Evolutionary conservation across 2,888 invertebrate species (phyloP), one percentile per base, ranked within the genome.

Genomic region (Torymus texanus): DNA sequence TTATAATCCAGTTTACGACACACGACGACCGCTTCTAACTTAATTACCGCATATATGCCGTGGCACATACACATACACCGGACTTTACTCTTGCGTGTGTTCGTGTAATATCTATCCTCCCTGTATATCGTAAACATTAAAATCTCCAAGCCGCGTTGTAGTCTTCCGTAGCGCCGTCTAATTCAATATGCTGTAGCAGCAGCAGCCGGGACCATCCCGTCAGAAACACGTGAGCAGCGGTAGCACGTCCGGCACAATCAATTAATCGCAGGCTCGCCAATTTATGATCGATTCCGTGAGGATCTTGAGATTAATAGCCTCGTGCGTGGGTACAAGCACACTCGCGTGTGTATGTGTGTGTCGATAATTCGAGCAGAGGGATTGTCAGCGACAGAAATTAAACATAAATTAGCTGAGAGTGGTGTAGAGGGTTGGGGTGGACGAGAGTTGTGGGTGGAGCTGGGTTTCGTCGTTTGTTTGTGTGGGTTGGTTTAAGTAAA

Each of bases 1-100:
- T 73, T 55, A 73, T 61, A 72, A 73, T 78, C 53, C 18, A 72
- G 24, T 71, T 55, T 65, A 71, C n/a, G 70, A 70, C 56, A 29
- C 56, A 29, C 51, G 8, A 13, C 51, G 10, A 55, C 14, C 11
- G 18, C 16, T n/a, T 24, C 58, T 18, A 53, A 79, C 53, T 74
- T 53, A 74, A 75, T 79, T 70, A 78, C 18, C 59, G 50, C n/a
- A 21, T 24, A 21, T 24, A 2, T 16, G 58, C 11, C 16, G 61
- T 21, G 21, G 21, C 21, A 21, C 21, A 21, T 21, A 41, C 41
- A 8, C 8, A 8, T 8, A 41, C 16, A 50, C 21, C 21, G n/a
- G 11, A 58, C 63, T 51, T 62, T n/a, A 55, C 41, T 41, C 8
- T 41, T 1, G 5, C 5, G 41, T 8, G 8, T 8, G 41, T 8